These are phyloP conservation scores for Macquaria ambigua DNA, from an alignment of 2,113 vertebrate genomes.

Conservation along the genomic window DNA sequence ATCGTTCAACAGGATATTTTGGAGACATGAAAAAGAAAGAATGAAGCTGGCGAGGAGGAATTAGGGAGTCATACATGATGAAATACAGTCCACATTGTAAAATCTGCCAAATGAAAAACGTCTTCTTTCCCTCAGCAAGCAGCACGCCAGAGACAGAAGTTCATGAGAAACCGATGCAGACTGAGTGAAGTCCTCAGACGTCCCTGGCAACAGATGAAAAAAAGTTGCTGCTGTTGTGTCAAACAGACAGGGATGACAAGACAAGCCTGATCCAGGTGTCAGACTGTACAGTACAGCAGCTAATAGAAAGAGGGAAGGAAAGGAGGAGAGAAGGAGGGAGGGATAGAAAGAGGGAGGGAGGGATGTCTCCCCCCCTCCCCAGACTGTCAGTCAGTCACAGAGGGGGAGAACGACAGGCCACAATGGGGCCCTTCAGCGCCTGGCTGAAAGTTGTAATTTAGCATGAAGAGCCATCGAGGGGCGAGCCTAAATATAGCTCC, in stretches of 20 bases:
- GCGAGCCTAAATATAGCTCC: slow-evolving; percentile 81
- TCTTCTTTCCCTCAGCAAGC: slow-evolving; percentile 16
- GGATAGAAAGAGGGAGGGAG: slow-evolving; percentile 50
- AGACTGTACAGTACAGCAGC: slow-evolving; percentile 54
- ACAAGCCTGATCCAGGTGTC: slow-evolving; percentile 75
- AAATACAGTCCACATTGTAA: slow-evolving; percentile 9
- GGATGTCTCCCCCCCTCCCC: slow-evolving; percentile 61
- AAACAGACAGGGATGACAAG: slow-evolving; percentile 52
- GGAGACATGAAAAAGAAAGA: not conserved
- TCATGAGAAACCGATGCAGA: slow-evolving; percentile 44
- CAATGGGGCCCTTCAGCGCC: slow-evolving; percentile 84
- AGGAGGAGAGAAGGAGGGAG: slow-evolving; percentile 38
- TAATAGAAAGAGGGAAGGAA: slow-evolving; percentile 44
- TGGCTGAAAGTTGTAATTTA: slow-evolving; percentile 86
- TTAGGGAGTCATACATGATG: not conserved
- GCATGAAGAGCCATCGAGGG: slow-evolving; percentile 83
- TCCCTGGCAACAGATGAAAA: slow-evolving; percentile 51
- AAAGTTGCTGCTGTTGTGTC: slow-evolving; percentile 61
- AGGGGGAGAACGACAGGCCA: slow-evolving; percentile 83
- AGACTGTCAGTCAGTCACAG: slow-evolving; percentile 84
- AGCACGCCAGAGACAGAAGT: slow-evolving; percentile 12
- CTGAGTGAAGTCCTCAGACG: slow-evolving; percentile 37
- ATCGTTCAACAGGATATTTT: slow-evolving; percentile 3
- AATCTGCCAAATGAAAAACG: slow-evolving; percentile 22
- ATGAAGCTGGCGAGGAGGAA: not conserved